Evolutionary conservation across 2,113 vertebrate species (phyloP).

Genomic region (Mus pahari): DNA sequence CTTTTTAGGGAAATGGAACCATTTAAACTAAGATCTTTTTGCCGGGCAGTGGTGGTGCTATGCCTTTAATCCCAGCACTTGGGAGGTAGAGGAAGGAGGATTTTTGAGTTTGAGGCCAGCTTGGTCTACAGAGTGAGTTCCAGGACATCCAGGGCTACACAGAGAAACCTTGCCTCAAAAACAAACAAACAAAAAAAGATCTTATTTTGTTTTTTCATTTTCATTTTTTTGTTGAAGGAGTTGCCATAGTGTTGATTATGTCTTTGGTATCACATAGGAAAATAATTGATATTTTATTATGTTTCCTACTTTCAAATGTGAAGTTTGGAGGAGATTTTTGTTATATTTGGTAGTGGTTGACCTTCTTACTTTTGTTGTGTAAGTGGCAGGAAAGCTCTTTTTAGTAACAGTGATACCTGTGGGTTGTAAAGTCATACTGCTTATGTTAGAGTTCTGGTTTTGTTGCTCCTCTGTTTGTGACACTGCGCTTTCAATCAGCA

Average conservation of each 20-base stretch:
- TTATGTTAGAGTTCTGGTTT: background rate
- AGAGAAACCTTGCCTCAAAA: background rate
- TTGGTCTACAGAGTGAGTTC: no score
- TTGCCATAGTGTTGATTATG: background rate
- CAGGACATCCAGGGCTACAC: no score
- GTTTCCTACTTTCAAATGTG: background rate
- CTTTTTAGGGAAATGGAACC: conserved; percentile 7
- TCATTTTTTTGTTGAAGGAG: conserved; percentile 23
- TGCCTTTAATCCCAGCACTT: no score
- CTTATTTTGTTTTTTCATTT: background rate
- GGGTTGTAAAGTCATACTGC: background rate
- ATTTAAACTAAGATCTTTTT: background rate
- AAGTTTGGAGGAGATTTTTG: background rate
- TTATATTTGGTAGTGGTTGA: background rate
- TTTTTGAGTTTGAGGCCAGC: no score
- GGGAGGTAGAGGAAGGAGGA: no score
- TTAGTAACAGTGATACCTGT: background rate
- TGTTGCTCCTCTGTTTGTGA: background rate
- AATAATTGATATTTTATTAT: conserved; percentile 8
- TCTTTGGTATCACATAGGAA: background rate
- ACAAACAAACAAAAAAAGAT: no score
- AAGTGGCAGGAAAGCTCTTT: background rate
- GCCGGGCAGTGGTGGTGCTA: no score
- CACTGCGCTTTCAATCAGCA: background rate
- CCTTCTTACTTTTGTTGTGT: background rate